Evolutionary conservation across 2,888 invertebrate genomes (phyloP).

Genomic region (Hesperia comma): DNA sequence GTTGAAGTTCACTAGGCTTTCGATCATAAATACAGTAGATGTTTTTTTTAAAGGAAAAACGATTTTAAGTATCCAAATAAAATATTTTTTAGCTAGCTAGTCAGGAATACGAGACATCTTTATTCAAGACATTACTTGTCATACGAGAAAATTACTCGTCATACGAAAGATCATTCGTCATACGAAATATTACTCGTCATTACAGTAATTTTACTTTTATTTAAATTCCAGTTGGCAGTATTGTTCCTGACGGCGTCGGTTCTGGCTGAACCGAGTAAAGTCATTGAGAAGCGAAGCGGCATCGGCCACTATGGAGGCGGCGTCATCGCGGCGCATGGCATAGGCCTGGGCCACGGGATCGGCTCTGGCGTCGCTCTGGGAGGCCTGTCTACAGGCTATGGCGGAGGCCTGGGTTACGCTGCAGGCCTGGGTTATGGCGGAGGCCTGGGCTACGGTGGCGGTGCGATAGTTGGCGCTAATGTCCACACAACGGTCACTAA

Average conservation of each 20-base stretch:
- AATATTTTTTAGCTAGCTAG: too few relatives aligned
- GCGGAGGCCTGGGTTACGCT: conserved; percentile 43
- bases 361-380: conserved; percentile 41
- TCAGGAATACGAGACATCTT: too few relatives aligned
- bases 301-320: conserved; percentile 66
- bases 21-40: too few relatives aligned
- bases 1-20: too few relatives aligned
- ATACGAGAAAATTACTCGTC: too few relatives aligned
- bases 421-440: conserved; percentile 32
- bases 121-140: too few relatives aligned
- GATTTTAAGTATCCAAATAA: too few relatives aligned
- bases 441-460: conserved; percentile 41
- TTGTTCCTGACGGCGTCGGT: conserved; percentile 67
- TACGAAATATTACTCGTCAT: not conserved
- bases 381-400: conserved; percentile 37
- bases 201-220: not conserved
- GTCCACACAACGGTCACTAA: conserved; percentile 79
- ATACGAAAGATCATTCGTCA: too few relatives aligned
- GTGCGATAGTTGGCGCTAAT: conserved; percentile 69
- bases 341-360: conserved; percentile 46
- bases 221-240: conserved; percentile 68
- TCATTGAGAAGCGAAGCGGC: conserved; percentile 75
- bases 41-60: too few relatives aligned
- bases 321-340: conserved; percentile 44
- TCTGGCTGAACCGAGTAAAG: conserved; percentile 75